A percentile compares a stretch with the other conserved stretches of the same genome.
Evolutionary conservation across 64 coral and sea anemone species (phyloP).

Genomic region (Catalaphyllia jardinei): DNA sequence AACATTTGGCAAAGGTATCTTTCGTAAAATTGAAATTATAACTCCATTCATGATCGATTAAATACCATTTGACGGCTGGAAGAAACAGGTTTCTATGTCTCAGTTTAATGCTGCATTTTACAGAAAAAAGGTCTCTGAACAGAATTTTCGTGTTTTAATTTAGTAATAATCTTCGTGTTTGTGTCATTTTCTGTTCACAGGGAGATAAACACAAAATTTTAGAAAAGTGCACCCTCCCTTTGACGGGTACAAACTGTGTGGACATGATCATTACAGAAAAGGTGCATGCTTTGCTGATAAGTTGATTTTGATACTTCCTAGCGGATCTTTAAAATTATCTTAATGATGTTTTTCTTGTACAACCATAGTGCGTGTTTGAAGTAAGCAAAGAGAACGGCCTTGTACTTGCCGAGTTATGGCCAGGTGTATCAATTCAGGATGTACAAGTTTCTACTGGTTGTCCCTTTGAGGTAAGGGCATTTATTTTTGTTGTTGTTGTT

Average conservation of each 20-base stretch:
- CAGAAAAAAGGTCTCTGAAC: neutral
- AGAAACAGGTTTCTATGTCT: too few relatives aligned
- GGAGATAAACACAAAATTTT: conserved; percentile 96
- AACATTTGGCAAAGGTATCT: conserved; percentile 89
- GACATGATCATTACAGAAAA: conserved; percentile 97
- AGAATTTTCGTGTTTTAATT: neutral
- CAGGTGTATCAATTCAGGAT: conserved; percentile 79
- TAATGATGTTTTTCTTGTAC: neutral
- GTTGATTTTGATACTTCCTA: neutral
- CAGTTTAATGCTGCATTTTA: neutral
- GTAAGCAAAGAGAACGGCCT: conserved; percentile 80
- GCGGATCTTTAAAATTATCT: neutral
- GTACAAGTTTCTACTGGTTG: conserved; percentile 87
- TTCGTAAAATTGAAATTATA: too few relatives aligned
- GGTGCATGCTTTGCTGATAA: conserved; percentile 32
- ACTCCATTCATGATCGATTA: too few relatives aligned
- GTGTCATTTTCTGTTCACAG: conserved; percentile 27
- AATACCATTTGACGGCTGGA: too few relatives aligned
- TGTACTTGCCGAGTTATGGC: conserved; percentile 70
- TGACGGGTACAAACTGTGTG: conserved; percentile 88
- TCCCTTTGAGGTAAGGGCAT: conserved; percentile 73
- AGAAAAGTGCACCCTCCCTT: conserved; percentile 84
- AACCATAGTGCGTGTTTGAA: conserved; percentile 86
- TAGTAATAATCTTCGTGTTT: neutral
- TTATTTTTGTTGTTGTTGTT: neutral